phyloP scores from a whole-genome alignment of 1,140 invertebrate genomes.

The Drosophila kurseongensis region DNA sequence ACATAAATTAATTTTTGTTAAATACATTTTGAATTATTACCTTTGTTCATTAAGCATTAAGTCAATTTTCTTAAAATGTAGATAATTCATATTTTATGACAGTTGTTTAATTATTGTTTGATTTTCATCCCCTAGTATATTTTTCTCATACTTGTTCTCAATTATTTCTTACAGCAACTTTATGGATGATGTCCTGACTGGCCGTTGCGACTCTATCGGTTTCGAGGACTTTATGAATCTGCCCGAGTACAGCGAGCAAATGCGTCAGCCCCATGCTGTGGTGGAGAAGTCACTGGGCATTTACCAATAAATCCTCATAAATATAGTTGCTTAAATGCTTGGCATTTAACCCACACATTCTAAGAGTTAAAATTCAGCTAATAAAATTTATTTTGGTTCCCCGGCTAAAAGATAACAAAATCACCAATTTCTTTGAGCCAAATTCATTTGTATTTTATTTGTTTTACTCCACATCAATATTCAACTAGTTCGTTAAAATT shows the following conservation, averaged over 20 bases:
- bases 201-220: constrained; percentile 90
- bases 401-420: constrained; percentile 2
- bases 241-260: constrained; percentile 89
- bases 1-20: no score
- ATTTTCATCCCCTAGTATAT: neutral
- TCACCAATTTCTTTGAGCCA: constrained; percentile 64
- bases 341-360: constrained; percentile 19
- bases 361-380: constrained; percentile 8
- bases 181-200: constrained; percentile 89
- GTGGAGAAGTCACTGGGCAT: constrained; percentile 91
- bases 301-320: constrained; percentile 85
- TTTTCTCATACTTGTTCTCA: neutral
- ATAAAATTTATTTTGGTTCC: constrained; percentile 20
- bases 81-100: no score
- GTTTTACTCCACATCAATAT: constrained; percentile 58
- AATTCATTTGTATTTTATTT: constrained; percentile 61
- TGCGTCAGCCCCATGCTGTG: constrained; percentile 91
- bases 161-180: constrained; percentile 87
- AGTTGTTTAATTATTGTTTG: neutral
- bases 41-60: no score
- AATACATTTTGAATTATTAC: no score
- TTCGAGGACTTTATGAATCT: constrained; percentile 93
- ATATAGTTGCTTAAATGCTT: constrained; percentile 18
- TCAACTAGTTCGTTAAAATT: constrained; percentile 59
- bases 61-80: no score